Percentiles rank a stretch among this genome's conserved stretches.
phyloP scores from a whole-genome alignment of 2,113 vertebrate species.

The Centropus unirufus region DNA sequence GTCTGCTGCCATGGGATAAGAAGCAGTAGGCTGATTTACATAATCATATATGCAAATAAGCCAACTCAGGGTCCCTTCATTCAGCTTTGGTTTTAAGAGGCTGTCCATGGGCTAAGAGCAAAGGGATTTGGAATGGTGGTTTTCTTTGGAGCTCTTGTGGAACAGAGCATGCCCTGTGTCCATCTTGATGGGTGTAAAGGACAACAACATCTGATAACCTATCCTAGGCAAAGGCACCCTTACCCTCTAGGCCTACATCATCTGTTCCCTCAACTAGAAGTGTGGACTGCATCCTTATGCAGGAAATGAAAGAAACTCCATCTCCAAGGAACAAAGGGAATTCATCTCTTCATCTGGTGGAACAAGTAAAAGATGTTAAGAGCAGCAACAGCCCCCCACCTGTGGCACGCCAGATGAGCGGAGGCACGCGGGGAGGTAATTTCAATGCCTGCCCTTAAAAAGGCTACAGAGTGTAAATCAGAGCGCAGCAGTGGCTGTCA shows the following conservation, averaged over 20 bases:
- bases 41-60: conserved; percentile 57
- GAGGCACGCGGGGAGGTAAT: conserved; percentile 38
- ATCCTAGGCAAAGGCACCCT: conserved; percentile 21
- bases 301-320: conserved; percentile 69
- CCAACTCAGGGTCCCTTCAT: conserved; percentile 5
- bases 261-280: conserved; percentile 45
- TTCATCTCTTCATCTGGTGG: conserved; percentile 62
- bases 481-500: background rate
- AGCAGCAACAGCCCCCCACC: conserved; percentile 60
- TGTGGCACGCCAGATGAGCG: conserved; percentile 52
- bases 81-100: conserved; percentile 43
- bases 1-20: conserved; percentile 61
- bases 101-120: background rate
- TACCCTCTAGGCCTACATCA: conserved; percentile 43
- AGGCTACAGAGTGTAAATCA: conserved; percentile 35
- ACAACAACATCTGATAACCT: conserved; percentile 12
- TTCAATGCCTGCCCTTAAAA: conserved; percentile 41
- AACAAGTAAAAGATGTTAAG: conserved; percentile 63
- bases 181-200: background rate
- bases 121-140: background rate
- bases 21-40: conserved; percentile 48
- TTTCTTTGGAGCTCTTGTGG: conserved; percentile 2
- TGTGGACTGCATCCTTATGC: conserved; percentile 55
- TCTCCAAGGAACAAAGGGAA: conserved; percentile 57
- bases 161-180: background rate